Conservation (phyloP, 2,113 vertebrate species). For the Abramis brama region DNA sequence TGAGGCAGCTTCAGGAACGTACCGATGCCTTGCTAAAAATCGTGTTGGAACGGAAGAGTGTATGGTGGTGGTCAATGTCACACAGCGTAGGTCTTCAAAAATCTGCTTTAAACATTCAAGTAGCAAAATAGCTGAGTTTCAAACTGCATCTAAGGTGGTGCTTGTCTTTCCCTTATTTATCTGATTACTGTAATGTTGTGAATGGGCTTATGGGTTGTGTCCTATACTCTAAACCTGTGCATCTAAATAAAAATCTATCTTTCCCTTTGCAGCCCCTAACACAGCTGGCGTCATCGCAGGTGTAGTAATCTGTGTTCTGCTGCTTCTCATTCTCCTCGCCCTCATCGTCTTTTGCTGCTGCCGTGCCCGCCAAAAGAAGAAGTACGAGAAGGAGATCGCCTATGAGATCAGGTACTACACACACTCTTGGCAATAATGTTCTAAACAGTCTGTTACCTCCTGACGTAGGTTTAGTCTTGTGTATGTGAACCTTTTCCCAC, state of each 20-base stretch:
- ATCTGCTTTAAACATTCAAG: background rate
- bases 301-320: constrained; percentile 82
- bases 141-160: background rate
- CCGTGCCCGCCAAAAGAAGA: constrained; percentile 87
- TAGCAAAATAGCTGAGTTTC: background rate
- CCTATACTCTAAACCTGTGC: background rate
- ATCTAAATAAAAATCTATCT: background rate
- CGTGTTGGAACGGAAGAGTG: constrained; percentile 88
- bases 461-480: background rate
- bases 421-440: background rate
- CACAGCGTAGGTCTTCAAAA: constrained; percentile 83
- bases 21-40: constrained; percentile 84
- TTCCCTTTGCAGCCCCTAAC: constrained; percentile 80
- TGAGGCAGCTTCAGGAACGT: constrained; percentile 81
- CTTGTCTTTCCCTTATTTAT: background rate
- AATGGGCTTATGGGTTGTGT: background rate
- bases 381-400: constrained; percentile 96
- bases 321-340: constrained; percentile 81
- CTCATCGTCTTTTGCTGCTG: constrained; percentile 86
- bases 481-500: background rate
- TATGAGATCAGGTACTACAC: constrained; percentile 90
- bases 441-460: background rate
- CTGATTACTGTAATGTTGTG: background rate
- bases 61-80: constrained; percentile 78
- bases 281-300: constrained; percentile 84